Evolutionary conservation across 2,888 invertebrate species (phyloP).

Genomic region (Orchestes rusci): DNA sequence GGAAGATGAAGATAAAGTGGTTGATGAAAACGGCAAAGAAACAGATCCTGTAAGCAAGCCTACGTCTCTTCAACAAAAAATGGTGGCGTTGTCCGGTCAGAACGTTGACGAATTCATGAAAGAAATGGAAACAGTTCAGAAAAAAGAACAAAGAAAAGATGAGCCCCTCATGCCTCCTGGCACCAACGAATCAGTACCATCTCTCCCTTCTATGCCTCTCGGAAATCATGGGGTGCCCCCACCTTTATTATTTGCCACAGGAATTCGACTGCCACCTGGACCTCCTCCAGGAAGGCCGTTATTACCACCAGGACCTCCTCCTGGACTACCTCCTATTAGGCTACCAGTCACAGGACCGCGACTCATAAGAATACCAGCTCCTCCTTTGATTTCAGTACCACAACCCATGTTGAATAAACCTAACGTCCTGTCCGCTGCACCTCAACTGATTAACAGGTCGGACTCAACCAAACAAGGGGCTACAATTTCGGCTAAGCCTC

Average conservation of each 20-base stretch:
- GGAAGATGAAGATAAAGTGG: conserved; percentile 30
- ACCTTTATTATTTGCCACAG: conserved; percentile 38
- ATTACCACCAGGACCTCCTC: conserved; percentile 53
- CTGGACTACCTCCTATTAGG: conserved; percentile 47
- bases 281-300: conserved; percentile 46
- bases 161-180: conserved; percentile 39
- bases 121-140: conserved; percentile 83
- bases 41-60: conserved; percentile 47
- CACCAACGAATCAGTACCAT: conserved; percentile 36
- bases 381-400: conserved; percentile 30
- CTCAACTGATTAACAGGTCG: conserved; percentile 61
- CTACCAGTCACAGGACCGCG: conserved; percentile 50
- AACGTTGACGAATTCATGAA: conserved; percentile 90
- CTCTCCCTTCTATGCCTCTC: conserved; percentile 29
- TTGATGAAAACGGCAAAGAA: conserved; percentile 28
- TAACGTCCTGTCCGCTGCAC: conserved; percentile 74
- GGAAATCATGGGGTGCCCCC: conserved; percentile 43
- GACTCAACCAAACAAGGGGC: conserved; percentile 54
- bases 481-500: conserved; percentile 94
- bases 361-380: conserved; percentile 36
- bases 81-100: conserved; percentile 83
- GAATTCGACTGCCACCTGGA: conserved; percentile 43
- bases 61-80: conserved; percentile 74
- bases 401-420: conserved; percentile 34
- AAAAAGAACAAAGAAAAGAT: conserved; percentile 49